Conservation (phyloP, 1,140 invertebrate species). For the Heliothis subflexa region DNA sequence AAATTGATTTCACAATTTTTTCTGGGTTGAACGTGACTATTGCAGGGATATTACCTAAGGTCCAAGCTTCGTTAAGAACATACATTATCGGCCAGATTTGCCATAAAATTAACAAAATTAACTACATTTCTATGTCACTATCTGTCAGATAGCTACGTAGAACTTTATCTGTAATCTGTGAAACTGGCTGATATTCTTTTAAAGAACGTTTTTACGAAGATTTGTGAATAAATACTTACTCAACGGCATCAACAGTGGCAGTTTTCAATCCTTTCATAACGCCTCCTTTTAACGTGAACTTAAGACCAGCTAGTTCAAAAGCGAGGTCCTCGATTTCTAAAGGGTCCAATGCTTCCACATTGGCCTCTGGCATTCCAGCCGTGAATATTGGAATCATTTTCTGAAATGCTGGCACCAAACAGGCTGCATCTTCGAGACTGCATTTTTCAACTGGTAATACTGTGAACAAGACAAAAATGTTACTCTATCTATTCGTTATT, state of each 20-base stretch:
- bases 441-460: slow-evolving; percentile 66
- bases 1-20: too few species aligned
- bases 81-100: too few species aligned
- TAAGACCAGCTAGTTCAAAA: slow-evolving; percentile 64
- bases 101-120: too few species aligned
- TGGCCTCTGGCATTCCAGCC: slow-evolving; percentile 62
- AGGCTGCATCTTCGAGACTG: slow-evolving; percentile 59
- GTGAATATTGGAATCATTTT: slow-evolving; percentile 60
- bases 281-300: slow-evolving; percentile 59
- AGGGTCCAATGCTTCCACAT: slow-evolving; percentile 61
- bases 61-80: too few species aligned
- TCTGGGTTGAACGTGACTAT: too few species aligned
- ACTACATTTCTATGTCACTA: too few species aligned
- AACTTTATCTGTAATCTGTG: too few species aligned
- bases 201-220: not conserved
- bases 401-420: slow-evolving; percentile 61
- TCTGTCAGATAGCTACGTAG: too few species aligned
- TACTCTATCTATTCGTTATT: too few species aligned
- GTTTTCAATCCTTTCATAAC: slow-evolving; percentile 63
- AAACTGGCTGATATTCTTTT: too few species aligned
- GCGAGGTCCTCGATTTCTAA: slow-evolving; percentile 59
- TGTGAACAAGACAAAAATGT: slow-evolving; percentile 39
- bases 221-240: slow-evolving; percentile 55
- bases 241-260: slow-evolving; percentile 57
- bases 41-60: too few species aligned